Conservation (phyloP, 1,140 invertebrate genomes). For the Vanessa tameamea region DNA sequence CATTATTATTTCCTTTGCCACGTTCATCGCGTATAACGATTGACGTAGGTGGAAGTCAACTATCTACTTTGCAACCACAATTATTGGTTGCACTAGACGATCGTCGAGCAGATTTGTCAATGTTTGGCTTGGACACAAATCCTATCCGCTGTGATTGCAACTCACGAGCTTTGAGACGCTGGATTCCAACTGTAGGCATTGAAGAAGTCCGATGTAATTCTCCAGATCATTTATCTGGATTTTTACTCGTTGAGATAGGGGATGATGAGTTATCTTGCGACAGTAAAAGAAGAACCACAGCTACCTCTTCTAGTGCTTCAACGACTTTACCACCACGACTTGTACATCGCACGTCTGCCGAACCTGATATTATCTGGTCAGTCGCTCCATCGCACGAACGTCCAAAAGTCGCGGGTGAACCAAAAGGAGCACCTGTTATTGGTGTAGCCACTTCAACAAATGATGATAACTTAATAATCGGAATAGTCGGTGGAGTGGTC, state of each 20-base stretch:
- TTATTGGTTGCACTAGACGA: conserved; percentile 90
- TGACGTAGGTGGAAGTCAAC: conserved; percentile 89
- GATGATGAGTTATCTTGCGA: conserved; percentile 91
- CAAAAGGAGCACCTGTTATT: conserved; percentile 81
- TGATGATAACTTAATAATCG: conserved; percentile 95
- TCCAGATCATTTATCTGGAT: conserved; percentile 85
- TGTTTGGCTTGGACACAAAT: conserved; percentile 88
- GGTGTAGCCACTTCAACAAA: conserved; percentile 85
- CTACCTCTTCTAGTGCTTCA: conserved; percentile 74
- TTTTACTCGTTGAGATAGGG: conserved; percentile 86
- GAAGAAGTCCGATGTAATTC: conserved; percentile 83
- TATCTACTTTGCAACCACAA: conserved; percentile 88
- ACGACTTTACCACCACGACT: conserved; percentile 77
- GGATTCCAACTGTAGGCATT: conserved; percentile 85
- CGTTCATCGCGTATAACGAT: conserved; percentile 90
- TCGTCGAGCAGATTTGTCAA: conserved; percentile 85
- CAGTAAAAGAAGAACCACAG: conserved; percentile 81
- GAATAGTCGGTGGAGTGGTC: conserved; percentile 94
- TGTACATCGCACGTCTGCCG: conserved; percentile 82
- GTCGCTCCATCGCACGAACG: conserved; percentile 84
- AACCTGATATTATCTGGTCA: conserved; percentile 94
- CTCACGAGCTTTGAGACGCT: conserved; percentile 87
- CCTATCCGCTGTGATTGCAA: conserved; percentile 93
- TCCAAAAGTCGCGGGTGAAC: conserved; percentile 80
- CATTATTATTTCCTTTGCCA: conserved; percentile 93